phyloP scores from a whole-genome alignment of 2,113 vertebrate genomes.

The Micronycteris hirsuta region DNA sequence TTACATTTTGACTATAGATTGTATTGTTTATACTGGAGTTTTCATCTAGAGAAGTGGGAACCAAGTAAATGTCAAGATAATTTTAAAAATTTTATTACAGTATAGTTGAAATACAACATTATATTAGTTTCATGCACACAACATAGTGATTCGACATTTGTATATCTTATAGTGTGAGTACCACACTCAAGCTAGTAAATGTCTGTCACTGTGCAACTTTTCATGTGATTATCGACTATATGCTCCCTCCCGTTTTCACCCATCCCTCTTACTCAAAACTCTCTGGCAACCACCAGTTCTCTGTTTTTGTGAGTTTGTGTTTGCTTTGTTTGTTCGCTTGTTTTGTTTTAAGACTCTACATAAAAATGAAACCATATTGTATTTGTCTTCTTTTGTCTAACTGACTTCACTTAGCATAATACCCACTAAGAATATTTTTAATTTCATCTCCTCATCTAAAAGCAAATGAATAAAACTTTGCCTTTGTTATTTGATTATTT shows the following conservation, averaged over 20 bases:
- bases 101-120: neutral
- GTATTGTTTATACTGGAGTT: neutral
- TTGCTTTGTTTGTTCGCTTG: neutral
- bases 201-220: neutral
- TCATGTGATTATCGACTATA: neutral
- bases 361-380: neutral
- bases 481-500: neutral
- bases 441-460: neutral
- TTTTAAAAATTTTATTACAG: neutral
- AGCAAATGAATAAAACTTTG: neutral
- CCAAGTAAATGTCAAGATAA: neutral
- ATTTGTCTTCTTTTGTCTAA: neutral
- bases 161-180: neutral
- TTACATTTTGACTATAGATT: neutral
- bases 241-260: neutral
- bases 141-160: neutral
- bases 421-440: neutral
- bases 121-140: neutral
- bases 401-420: neutral
- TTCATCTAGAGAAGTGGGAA: neutral
- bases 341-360: neutral
- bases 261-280: neutral
- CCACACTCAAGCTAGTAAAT: neutral
- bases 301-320: neutral
- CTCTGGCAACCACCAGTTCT: neutral